Base-by-base conservation (phyloP, 2,797 vertebrate genomes). In the Salarias fasciatus region DNA sequence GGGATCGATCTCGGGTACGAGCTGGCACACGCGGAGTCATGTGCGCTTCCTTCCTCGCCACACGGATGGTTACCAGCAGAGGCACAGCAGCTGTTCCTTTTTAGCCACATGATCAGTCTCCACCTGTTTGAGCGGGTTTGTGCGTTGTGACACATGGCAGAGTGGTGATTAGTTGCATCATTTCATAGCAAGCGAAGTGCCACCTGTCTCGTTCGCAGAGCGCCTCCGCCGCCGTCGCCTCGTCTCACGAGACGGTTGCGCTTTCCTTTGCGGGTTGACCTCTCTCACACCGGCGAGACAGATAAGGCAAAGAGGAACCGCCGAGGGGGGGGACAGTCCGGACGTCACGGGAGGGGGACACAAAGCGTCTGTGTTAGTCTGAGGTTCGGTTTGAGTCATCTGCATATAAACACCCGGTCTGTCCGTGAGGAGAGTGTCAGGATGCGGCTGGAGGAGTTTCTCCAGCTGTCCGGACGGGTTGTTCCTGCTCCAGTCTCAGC, bases 291-390 rank as follows among this genome's bases (percentile, higher is more conserved):
- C 64, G 65, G 68, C 12, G 51, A 84, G 62, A 89, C 79, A 72
- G 84, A 87, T 90, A 91, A 91, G 90, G 89, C 90, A 90, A 87
- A 86, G 67, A 88, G 71, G 64, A 84, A 69, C 75, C 60, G 81
- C 71, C 83, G 11, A 35, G 33, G 0, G 9, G 18, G 81, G 9
- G 18, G 81, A 77, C 85, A 79, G 71, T 68, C 72, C 48, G 65
- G 81, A 75, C 45, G 37, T 73, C 60, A 76, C 65, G 48, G 74
- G 63, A 75, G 51, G 64, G 63, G 66, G 63, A 76, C 67, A 76
- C 67, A 55, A 64, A 63, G 71, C 55, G 75, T 69, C 61, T 64
- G 52, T 71, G 46, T 71, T 69, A 69, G 50, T 66, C 74, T 29
- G 69, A 75, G 73, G 47, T 71, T 76, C 43, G 63, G 56, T 86